Evolutionary conservation across 2,797 vertebrate genomes (phyloP), one percentile per base, ranked within the genome.

Genomic region (Anguilla anguilla): DNA sequence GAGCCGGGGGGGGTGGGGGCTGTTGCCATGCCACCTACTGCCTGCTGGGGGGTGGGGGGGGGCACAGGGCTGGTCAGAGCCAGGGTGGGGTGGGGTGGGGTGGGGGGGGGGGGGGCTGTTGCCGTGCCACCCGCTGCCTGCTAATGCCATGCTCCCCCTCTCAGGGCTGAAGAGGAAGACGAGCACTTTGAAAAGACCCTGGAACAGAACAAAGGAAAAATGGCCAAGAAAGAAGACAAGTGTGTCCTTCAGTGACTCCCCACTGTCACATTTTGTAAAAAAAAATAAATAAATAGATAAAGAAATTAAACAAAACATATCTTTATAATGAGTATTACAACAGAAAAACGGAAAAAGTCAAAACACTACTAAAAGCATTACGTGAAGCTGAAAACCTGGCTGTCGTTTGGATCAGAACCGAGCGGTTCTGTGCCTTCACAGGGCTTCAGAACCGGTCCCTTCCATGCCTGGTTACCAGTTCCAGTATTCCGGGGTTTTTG

Each of bases 141-240:
- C 59, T 72, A 67, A 57, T 39, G 49, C 53, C 7, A 17, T 39
- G 39, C 2, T 96, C 74, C 90, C 89, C 67, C 6, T n/a, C 61
- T 67, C 90, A 99, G 98, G 96, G 98, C 98, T 6, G 98, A 99
- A 95, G 98, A 99, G 93, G 98, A 99, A 95, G 98, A 99, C 89
- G 98, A 99, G 92, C 98, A 99, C 95, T 97, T 99, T 96, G 98
- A 99, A 95, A 95, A 98, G 94, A 99, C 98, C 92, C 97, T 99
- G 92, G 98, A 99, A 94, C 98, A 99, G 96, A 99, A 98, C 97
- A 99, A 98, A 97, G 98, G 98, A 96, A 99, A 99, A 95, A 99
- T 99, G 98, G 97, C 97, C 95, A 99, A 99, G 96, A 99, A 99
- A 92, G 98, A 99, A 94, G 98, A 99, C 95, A 99, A 99, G 92